Evolutionary conservation across 2,888 invertebrate species (phyloP).

Genomic region (Melieria crassipennis): DNA sequence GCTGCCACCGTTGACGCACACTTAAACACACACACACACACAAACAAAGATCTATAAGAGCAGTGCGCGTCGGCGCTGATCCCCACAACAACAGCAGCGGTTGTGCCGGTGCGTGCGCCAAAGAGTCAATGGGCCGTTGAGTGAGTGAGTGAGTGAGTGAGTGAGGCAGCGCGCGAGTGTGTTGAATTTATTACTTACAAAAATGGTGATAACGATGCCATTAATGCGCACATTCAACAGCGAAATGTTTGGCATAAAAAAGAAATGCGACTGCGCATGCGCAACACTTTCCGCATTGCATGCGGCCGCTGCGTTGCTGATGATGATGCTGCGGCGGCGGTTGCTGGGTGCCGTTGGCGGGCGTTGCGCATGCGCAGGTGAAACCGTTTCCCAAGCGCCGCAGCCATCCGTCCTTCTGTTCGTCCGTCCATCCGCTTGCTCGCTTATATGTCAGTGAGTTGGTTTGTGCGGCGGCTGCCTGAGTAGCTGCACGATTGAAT

Average conservation of each 20-base stretch:
- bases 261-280: not conserved
- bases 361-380: not conserved
- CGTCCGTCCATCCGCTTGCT: no score
- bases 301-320: not conserved
- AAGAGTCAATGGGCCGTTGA: not conserved
- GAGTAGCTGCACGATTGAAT: constrained; percentile 23
- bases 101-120: not conserved
- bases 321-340: not conserved
- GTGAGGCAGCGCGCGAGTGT: constrained; percentile 6
- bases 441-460: no score
- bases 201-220: constrained; percentile 37
- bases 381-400: not conserved
- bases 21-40: constrained; percentile 14
- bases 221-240: constrained; percentile 21
- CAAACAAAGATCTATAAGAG: constrained; percentile 7
- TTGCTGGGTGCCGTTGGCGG: constrained; percentile 6
- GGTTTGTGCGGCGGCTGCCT: not conserved
- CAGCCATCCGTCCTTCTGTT: not conserved
- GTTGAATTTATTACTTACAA: constrained; percentile 35
- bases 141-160: constrained; percentile 13
- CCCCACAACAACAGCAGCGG: no score
- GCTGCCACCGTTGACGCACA: constrained; percentile 3
- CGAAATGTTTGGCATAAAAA: not conserved
- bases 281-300: constrained; percentile 9
- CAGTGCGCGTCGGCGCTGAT: not conserved